Conservation (phyloP, 2,113 vertebrate genomes). For the Sakesphorus luctuosus region DNA sequence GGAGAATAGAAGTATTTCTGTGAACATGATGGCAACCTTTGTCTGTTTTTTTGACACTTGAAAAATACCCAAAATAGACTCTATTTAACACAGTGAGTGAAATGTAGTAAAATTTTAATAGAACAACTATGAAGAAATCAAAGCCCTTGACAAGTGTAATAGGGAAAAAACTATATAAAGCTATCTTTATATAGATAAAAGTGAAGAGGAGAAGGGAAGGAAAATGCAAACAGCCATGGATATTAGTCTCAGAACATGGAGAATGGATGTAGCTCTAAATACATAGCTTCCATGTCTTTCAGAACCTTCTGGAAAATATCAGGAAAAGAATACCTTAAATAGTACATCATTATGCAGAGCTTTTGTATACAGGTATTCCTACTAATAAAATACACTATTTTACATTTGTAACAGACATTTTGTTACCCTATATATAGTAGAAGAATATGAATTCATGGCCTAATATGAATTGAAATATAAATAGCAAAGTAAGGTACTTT, state of each 20-base stretch:
- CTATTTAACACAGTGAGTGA: slow-evolving; percentile 10
- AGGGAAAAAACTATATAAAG: not conserved
- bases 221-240: not conserved
- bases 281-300: not conserved
- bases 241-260: not conserved
- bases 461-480: not conserved
- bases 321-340: not conserved
- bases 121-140: slow-evolving; percentile 22
- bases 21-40: slow-evolving; percentile 32
- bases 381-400: not conserved
- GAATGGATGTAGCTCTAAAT: not conserved
- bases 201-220: not conserved
- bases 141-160: slow-evolving; percentile 6
- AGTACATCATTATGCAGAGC: not conserved
- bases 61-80: slow-evolving; percentile 1
- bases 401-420: not conserved
- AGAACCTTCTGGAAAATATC: not conserved
- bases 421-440: not conserved
- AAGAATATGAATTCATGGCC: not conserved
- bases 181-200: not conserved
- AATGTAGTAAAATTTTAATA: slow-evolving; percentile 29
- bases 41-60: not conserved
- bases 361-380: not conserved
- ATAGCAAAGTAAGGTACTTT: not conserved
- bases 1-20: slow-evolving; percentile 18